Evolutionary conservation across 2,113 vertebrate species (phyloP).

Genomic region (Phocoena phocoena): DNA sequence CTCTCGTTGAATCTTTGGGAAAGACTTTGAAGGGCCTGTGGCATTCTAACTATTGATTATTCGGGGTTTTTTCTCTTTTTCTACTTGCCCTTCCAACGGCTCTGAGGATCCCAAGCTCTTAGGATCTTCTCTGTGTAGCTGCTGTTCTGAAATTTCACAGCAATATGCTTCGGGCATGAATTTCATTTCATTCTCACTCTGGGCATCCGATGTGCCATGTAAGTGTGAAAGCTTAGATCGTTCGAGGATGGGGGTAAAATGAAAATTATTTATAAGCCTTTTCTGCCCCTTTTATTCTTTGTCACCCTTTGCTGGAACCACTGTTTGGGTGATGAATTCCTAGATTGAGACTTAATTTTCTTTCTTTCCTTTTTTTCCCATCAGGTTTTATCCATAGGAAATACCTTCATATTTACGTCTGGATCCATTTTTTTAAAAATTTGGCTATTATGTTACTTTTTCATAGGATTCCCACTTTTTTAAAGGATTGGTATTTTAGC

Average conservation of each 20-base stretch:
- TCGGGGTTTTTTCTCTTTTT: background rate
- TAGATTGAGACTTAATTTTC: background rate
- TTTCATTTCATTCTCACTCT: background rate
- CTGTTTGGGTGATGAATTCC: background rate
- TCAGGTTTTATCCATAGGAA: background rate
- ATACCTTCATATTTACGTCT: background rate
- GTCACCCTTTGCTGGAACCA: background rate
- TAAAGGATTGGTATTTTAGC: background rate
- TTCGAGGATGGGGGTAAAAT: background rate
- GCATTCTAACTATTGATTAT: background rate
- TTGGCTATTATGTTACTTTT: background rate
- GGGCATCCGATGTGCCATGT: fast-evolving
- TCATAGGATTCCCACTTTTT: background rate
- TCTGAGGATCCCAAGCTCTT: background rate
- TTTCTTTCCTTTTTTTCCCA: background rate
- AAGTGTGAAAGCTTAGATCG: background rate
- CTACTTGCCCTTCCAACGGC: fast-evolving
- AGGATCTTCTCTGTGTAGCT: too few relatives aligned
- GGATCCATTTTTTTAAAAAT: background rate
- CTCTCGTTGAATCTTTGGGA: background rate
- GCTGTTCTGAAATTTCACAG: background rate
- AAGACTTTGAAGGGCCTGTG: background rate
- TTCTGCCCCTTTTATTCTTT: background rate
- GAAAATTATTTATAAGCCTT: background rate
- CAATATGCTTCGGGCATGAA: fast-evolving